Conservation (phyloP, 2,113 vertebrate species). For the Malaclemys terrapin region DNA sequence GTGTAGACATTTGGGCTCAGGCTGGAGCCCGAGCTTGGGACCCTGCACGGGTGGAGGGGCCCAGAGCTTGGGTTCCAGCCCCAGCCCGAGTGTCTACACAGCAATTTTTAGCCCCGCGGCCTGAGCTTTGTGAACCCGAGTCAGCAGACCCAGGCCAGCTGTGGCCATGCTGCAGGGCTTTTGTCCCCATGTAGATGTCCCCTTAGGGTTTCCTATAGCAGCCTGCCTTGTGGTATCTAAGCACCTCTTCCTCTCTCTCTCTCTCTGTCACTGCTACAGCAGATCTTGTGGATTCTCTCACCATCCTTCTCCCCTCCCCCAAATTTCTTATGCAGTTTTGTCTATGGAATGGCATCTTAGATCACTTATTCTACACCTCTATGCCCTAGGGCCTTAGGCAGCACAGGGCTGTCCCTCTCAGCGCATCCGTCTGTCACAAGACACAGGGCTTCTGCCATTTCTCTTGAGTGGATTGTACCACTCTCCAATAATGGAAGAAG, state of each 20-base stretch:
- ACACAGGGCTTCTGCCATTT: background rate
- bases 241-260: background rate
- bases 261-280: background rate
- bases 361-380: background rate
- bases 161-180: too few relatives aligned
- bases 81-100: too few relatives aligned
- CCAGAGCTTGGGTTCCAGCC: too few relatives aligned
- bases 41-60: too few relatives aligned
- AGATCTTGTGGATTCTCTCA: background rate
- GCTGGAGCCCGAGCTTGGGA: too few relatives aligned
- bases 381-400: background rate
- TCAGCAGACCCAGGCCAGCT: too few relatives aligned
- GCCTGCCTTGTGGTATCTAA: too few relatives aligned
- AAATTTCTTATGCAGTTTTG: background rate
- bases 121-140: too few relatives aligned
- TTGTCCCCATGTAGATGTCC: too few relatives aligned
- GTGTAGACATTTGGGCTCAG: too few relatives aligned
- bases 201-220: too few relatives aligned
- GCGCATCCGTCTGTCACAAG: fast-evolving
- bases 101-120: too few relatives aligned
- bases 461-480: background rate
- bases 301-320: background rate
- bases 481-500: background rate
- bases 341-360: background rate
- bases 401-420: background rate